Evolutionary conservation across 2,888 invertebrate genomes (phyloP).

Genomic region (Plebejus anna): DNA sequence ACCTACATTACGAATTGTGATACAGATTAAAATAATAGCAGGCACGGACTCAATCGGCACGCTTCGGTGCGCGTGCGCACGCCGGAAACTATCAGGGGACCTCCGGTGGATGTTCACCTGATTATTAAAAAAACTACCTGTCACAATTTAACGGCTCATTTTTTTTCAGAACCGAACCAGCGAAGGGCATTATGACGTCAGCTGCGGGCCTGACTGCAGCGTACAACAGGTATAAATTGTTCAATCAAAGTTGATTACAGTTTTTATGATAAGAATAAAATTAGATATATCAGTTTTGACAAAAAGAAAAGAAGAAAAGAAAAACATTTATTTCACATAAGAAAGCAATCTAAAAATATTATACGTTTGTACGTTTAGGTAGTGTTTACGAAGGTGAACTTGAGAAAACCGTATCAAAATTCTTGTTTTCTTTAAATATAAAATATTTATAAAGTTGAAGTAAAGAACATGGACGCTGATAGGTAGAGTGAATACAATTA

Average conservation of each 20-base stretch:
- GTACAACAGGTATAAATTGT: constrained; percentile 81
- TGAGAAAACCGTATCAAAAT: background rate
- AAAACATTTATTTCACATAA: too few species aligned
- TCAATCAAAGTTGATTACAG: constrained; percentile 5
- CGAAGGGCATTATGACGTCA: constrained; percentile 83
- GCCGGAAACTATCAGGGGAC: constrained; percentile 61
- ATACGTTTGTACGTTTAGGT: background rate
- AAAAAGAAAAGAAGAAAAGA: too few species aligned
- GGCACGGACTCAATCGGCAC: constrained; percentile 43
- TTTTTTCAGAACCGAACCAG: constrained; percentile 84
- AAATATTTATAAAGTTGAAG: background rate
- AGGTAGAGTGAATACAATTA: background rate
- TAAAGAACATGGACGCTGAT: background rate
- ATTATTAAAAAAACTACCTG: constrained; percentile 42
- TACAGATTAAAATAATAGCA: constrained; percentile 31
- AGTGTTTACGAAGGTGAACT: background rate
- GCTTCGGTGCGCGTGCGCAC: constrained; percentile 61
- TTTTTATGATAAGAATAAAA: background rate
- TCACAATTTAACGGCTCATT: constrained; percentile 33
- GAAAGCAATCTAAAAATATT: background rate
- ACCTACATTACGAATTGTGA: background rate
- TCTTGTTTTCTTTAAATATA: background rate
- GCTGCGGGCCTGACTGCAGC: constrained; percentile 85
- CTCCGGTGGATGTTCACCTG: constrained; percentile 47
- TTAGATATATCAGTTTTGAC: background rate